Conservation (phyloP, 37 sponge, comb jelly and placozoan genomes). For the Ianthella basta region DNA sequence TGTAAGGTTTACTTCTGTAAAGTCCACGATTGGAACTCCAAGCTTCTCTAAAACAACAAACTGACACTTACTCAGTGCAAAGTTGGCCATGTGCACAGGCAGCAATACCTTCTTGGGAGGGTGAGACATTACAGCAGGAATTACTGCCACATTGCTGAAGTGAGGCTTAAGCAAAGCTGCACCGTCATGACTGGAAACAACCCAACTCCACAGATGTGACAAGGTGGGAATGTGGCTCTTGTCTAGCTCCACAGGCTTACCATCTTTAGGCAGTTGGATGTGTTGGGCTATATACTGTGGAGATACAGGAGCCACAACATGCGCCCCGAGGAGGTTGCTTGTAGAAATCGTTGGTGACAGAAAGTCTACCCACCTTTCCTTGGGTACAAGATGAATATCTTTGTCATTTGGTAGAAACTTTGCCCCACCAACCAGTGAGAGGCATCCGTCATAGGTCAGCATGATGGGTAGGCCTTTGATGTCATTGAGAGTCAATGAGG, state of each 20-base stretch:
- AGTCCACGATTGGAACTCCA: background rate
- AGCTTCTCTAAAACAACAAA: background rate
- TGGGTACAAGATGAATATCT: background rate
- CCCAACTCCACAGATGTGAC: slow-evolving; percentile 16
- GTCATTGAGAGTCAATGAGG: too few relatives aligned
- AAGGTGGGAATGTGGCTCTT: background rate
- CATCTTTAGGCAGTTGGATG: slow-evolving; percentile 18
- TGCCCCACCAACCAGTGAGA: background rate
- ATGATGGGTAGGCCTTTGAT: slow-evolving; percentile 2
- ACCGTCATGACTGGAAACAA: background rate
- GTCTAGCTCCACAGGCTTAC: background rate
- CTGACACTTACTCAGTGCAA: background rate
- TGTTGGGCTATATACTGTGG: slow-evolving; percentile 19
- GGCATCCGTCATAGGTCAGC: background rate
- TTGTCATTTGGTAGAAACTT: background rate
- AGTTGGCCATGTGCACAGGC: background rate
- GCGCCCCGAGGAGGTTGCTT: too few relatives aligned
- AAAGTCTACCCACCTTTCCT: background rate
- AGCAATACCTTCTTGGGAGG: too few relatives aligned
- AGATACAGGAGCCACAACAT: background rate
- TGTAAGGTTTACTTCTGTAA: background rate
- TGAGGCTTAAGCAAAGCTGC: too few relatives aligned
- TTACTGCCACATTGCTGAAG: too few relatives aligned
- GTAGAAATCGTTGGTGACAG: background rate
- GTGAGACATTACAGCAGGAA: too few relatives aligned